Base-by-base conservation (phyloP, 2,113 vertebrate genomes). In the Solenodon paradoxus region DNA sequence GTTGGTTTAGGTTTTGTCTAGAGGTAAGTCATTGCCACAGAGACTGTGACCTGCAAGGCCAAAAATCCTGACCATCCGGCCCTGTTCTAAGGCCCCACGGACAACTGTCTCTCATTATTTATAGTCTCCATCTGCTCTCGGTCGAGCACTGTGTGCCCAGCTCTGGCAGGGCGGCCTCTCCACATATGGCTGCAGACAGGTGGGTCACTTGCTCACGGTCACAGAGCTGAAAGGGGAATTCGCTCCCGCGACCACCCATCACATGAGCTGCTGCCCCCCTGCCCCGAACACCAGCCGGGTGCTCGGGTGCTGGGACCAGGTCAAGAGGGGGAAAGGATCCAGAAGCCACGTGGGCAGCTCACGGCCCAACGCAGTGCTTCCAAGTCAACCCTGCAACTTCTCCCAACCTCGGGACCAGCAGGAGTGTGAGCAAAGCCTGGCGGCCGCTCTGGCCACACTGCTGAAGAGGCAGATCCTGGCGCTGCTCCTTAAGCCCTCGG, bases 21-120 rank as follows among this genome's bases (percentile, higher is more conserved):
- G 32, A 88, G 68, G 84, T 89, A 74, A 88, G 75, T 1, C 24
- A 87, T 92, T 96, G 90, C 35, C 74, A 87, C 22, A 53, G 55
- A 82, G 66, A 93, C 74, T 0, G 38, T 15, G 78, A 82, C 32
- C n/a, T 38, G 26, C 90, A 95, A 84, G 17, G 40, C 22, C 82
- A 47, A 80, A 95, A 74, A 59, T 90, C 83, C 80, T 79, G 69
- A 35, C 64, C 61, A 32, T 75, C 79, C 19, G 11, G n/a, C 89
- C 38, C 30, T 75, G 49, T 71, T 89, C 74, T 74, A 79, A 75
- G 22, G 35, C 12, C 81, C n/a, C 24, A 51, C 64, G n/a, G 72
- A n/a, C 11, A 47, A 71, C n/a, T 9, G 40, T 40, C 69, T 95
- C 64, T 64, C 16, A 5, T 32, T 24, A 49, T 9, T 64, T 75